phyloP scores from a whole-genome alignment of 2,113 vertebrate genomes.

The Oncorhynchus masou region DNA sequence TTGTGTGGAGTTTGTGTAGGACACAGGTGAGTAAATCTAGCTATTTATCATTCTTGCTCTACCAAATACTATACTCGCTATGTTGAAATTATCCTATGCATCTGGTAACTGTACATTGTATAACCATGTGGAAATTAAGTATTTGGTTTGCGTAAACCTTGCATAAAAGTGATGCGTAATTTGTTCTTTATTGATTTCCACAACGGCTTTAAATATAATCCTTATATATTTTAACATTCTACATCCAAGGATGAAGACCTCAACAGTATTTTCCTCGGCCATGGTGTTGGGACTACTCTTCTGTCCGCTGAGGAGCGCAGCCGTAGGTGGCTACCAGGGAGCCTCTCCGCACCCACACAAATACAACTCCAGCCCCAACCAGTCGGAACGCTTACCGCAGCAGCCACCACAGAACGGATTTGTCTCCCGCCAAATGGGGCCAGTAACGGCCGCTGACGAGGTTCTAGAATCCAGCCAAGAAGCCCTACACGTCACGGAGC shows the following conservation, averaged over 20 bases:
- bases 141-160: neutral
- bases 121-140: too few relatives aligned
- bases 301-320: slow-evolving; percentile 64
- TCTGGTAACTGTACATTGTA: too few relatives aligned
- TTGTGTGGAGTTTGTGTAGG: neutral
- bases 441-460: slow-evolving; percentile 78
- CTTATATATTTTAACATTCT: neutral
- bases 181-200: neutral
- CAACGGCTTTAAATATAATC: neutral
- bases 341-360: slow-evolving; percentile 87
- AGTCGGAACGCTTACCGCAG: slow-evolving; percentile 79
- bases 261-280: slow-evolving; percentile 61
- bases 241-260: slow-evolving; percentile 74
- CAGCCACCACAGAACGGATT: slow-evolving; percentile 75
- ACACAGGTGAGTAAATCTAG: slow-evolving; percentile 39
- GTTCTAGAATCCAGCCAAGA: slow-evolving; percentile 96
- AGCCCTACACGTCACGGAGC: slow-evolving; percentile 91
- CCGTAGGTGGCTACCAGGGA: slow-evolving; percentile 76
- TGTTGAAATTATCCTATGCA: neutral
- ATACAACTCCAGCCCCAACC: slow-evolving; percentile 75
- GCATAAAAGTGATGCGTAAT: slow-evolving; percentile 51
- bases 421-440: slow-evolving; percentile 74
- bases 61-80: neutral
- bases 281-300: slow-evolving; percentile 75
- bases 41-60: neutral